Base-by-base conservation (phyloP, 1,140 invertebrate genomes). In the Bombus breviceps region DNA sequence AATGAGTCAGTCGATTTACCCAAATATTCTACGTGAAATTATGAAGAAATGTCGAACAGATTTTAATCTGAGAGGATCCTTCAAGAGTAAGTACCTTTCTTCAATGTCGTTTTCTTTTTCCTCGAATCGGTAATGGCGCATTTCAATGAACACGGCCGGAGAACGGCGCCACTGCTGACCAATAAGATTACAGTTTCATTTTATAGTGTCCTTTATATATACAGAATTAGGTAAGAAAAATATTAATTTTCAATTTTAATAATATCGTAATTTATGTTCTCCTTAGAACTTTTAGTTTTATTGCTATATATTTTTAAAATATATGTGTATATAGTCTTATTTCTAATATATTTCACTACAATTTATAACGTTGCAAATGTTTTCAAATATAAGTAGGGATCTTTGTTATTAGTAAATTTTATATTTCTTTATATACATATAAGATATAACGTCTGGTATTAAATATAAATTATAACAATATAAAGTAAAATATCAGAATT, bases 91-190 rank as follows among this genome's bases (percentile, higher is more conserved):
- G 71, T 66, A 81, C 69, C 43, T 85, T 81, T 68, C 84, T 85
- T 75, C 84, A 75, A 85, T 81, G 84, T 81, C 84, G 84, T 85
- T 85, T 74, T 85, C 79, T 81, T 81, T 85, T 85, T 85, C 78
- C 71, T 75, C 71, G 32, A 80, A 41, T 80, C 39, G 53, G 83
- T 64, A 85, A 85, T 80, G 83, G 83, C 57, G 83, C 68, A 73
- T 85, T 85, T 85, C 57, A 12, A 85, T 85, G 83, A 72, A 32
- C 34, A 62, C 68, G 66, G 32, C 18, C 18, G 18, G 25, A 64
- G 25, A 72, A 62, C 3, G 53, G 83, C 75, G 77, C 77, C 68
- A 72, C 75, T 43, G 18, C 6, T 68, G 39, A 79, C 82, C 37
- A 71, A 79, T 83, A 59, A 34, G 8, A 39, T 66, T 75, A 64